Evolutionary conservation across 2,888 invertebrate species (phyloP), one percentile per base, ranked within the genome.

Genomic region (Eumacrocentrus americanus): DNA sequence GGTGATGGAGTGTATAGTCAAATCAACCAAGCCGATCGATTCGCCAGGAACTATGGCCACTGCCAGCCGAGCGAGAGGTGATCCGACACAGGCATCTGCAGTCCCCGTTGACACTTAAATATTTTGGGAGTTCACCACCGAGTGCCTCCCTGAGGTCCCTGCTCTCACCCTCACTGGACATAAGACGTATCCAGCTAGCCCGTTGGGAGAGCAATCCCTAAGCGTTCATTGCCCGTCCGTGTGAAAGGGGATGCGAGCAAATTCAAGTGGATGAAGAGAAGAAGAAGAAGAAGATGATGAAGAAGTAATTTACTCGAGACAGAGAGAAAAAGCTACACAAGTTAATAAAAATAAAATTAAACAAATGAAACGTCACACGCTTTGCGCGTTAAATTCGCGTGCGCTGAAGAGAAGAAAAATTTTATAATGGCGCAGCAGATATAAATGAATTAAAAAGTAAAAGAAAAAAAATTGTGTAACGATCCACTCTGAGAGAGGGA

Each of bases 61-160:
- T 84, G 76, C 84, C 86, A 84, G 84, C 84, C 80, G 87, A 87
- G 85, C 84, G 87, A 76, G 87, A 89, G 84, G 86, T 87, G 80
- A 88, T 87, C 77, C 84, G 83, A 81, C 88, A 88, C 82, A 84
- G 85, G 79, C 88, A 88, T 81, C 82, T 87, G 78, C 87, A 87
- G 82, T 87, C 87, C 77, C 87, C 87, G 70, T 77, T 86, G 81
- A 86, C 86, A 69, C 81, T 82, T 73, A 84, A 83, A 74, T 84
- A 84, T 77, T 81, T 81, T 67, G 83, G 82, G 73, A 82, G 82
- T 71, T 83, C 82, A 70, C 83, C 83, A 63, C 84, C 85, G 67
- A 80, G 82, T 73, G 83, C 83, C 71, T 84, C 84, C 71, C 81
- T 85, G 72, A 83, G 83, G 74, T 85, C 85, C 64, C 82, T 85